Evolutionary conservation across 2,113 vertebrate genomes (phyloP).

Genomic region (Fregata magnificens): DNA sequence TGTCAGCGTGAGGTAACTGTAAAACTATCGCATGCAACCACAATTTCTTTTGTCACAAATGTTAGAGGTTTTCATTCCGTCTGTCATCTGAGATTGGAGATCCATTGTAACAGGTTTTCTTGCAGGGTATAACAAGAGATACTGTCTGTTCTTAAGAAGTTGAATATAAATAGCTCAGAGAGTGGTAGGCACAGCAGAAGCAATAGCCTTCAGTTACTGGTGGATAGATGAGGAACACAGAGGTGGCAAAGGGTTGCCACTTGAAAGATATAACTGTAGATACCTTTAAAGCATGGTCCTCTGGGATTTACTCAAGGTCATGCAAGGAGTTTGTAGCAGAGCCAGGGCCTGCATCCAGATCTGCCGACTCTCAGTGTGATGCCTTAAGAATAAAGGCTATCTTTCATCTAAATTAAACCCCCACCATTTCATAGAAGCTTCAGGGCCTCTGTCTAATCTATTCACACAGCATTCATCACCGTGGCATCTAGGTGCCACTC

Average conservation of each 20-base stretch:
- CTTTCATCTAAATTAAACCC: slow-evolving; percentile 57
- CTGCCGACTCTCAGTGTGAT: not conserved
- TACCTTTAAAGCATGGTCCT: not conserved
- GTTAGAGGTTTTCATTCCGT: not conserved
- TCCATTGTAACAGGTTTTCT: not conserved
- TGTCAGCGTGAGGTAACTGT: not conserved
- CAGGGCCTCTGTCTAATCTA: slow-evolving; percentile 43
- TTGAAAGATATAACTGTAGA: not conserved
- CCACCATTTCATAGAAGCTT: not conserved
- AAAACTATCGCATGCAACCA: not conserved
- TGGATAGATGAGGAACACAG: not conserved
- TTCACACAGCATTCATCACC: slow-evolving; percentile 43
- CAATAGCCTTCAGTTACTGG: not conserved
- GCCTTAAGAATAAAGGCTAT: slow-evolving; percentile 21
- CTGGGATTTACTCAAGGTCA: slow-evolving; percentile 6
- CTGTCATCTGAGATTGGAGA: not conserved
- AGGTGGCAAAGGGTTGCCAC: not conserved
- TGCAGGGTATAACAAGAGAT: not conserved
- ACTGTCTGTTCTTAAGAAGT: not conserved
- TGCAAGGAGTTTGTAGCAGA: not conserved
- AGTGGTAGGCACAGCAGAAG: not conserved
- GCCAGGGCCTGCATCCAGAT: not conserved
- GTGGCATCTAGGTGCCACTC: slow-evolving; percentile 48
- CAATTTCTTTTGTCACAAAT: not conserved
- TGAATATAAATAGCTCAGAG: not conserved